These are phyloP conservation scores for Monopis laevigella DNA, from an alignment of 2,888 invertebrate species.

Conservation along the genomic window DNA sequence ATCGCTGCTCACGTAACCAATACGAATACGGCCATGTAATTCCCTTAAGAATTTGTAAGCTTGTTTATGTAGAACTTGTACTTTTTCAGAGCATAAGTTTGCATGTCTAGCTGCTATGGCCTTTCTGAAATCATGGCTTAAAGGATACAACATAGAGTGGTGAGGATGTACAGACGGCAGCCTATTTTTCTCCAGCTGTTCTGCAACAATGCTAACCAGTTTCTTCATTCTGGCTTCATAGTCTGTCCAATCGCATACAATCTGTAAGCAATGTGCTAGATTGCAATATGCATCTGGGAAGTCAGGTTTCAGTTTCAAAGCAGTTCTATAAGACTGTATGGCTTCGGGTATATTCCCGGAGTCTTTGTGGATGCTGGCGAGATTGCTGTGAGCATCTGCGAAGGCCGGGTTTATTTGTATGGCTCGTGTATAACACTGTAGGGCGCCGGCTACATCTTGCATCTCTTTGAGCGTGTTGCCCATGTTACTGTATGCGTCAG, in stretches of 20 bases:
- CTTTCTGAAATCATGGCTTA: constrained; percentile 94
- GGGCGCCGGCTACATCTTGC: constrained; percentile 96
- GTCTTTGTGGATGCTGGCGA: constrained; percentile 99
- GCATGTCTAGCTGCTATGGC: constrained; percentile 98
- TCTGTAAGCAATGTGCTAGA: constrained; percentile 97
- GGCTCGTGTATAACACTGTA: constrained; percentile 97
- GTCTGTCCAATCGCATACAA: constrained; percentile 99
- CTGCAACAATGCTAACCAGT: constrained; percentile 94
- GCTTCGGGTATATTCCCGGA: constrained; percentile 99
- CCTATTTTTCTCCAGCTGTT: constrained; percentile 96
- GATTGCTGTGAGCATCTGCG: constrained; percentile 98
- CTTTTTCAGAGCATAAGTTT: constrained; percentile 96
- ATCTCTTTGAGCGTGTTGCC: constrained; percentile 99
- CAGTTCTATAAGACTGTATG: constrained; percentile 96
- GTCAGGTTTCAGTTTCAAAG: constrained; percentile 96
- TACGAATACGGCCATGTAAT: constrained; percentile 76
- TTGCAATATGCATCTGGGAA: constrained; percentile 99
- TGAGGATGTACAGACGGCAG: constrained; percentile 99
- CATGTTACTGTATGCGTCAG: constrained; percentile 99
- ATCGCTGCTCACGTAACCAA: constrained; percentile 99
- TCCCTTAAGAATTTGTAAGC: constrained; percentile 84
- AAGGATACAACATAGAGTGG: constrained; percentile 99
- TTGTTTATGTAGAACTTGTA: constrained; percentile 92
- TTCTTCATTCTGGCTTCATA: constrained; percentile 98
- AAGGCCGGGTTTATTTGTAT: constrained; percentile 99